Percentiles rank a stretch among this genome's conserved stretches.
These are phyloP conservation scores for Dasysyrphus tricinctus DNA, from an alignment of 2,888 invertebrate species.

Conservation along the genomic window DNA sequence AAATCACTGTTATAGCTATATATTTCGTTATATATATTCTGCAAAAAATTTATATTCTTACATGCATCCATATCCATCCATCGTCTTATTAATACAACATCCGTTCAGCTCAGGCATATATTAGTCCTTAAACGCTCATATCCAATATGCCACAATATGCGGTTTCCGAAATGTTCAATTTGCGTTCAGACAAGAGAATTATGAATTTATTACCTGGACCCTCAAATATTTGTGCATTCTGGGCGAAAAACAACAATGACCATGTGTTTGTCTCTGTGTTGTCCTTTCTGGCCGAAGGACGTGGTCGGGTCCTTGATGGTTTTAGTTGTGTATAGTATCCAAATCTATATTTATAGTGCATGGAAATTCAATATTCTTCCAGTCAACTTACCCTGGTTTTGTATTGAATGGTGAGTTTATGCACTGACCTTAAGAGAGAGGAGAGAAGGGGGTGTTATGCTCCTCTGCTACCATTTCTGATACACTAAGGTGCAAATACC, in stretches of 20 bases:
- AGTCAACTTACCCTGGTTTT: conserved; percentile 55
- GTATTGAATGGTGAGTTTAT: conserved; percentile 1
- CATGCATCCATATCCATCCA: neutral
- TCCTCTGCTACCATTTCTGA: neutral
- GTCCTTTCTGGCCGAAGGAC: conserved; percentile 9
- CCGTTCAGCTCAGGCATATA: neutral
- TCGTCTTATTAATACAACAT: neutral
- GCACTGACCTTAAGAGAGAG: neutral
- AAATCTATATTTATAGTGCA: neutral
- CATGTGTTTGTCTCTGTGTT: conserved; percentile 15
- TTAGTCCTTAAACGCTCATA: conserved; percentile 16
- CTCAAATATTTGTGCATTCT: conserved; percentile 68
- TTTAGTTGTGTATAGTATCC: neutral
- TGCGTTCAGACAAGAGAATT: conserved; percentile 67
- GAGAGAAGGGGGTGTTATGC: neutral
- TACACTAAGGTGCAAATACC: conserved; percentile 70
- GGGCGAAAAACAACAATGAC: conserved; percentile 54
- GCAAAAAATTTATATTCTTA: neutral
- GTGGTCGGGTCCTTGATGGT: neutral
- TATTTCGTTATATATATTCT: no score
- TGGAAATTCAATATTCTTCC: conserved; percentile 71
- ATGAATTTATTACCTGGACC: conserved; percentile 71
- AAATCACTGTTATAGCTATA: no score
- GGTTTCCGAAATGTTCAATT: conserved; percentile 74
- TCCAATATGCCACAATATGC: conserved; percentile 57